These are phyloP conservation scores for Cerceris ruficornis DNA, from an alignment of 2,888 invertebrate species.

Conservation along the genomic window DNA sequence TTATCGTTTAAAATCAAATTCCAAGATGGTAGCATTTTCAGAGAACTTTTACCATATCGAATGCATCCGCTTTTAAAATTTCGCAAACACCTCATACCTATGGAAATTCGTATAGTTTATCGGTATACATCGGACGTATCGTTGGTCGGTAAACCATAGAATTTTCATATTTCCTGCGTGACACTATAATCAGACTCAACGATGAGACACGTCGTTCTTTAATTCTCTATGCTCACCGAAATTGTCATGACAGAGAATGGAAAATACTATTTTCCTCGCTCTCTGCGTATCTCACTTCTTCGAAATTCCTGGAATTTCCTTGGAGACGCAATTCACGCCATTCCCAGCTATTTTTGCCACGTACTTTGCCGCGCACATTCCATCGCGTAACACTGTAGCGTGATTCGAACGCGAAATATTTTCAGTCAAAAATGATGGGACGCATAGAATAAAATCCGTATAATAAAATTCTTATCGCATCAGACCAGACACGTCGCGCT, in stretches of 20 bases:
- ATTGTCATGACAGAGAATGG: not conserved
- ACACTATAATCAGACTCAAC: not conserved
- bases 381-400: conserved; percentile 13
- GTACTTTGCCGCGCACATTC: conserved; percentile 15
- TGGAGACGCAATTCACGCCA: conserved; percentile 6
- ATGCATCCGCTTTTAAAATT: no score
- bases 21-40: no score
- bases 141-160: no score
- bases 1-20: no score
- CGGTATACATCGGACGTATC: no score
- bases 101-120: no score
- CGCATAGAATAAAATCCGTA: conserved; percentile 2
- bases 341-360: conserved; percentile 16
- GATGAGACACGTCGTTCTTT: not conserved
- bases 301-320: conserved; percentile 18
- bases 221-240: not conserved
- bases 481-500: not conserved
- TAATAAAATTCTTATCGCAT: conserved; percentile 18
- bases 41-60: no score
- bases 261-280: conserved; percentile 7
- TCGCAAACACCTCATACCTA: no score
- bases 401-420: conserved; percentile 25
- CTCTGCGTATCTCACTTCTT: not conserved
- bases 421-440: conserved; percentile 1
- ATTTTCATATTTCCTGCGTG: no score